Base-by-base conservation (phyloP, 2,113 vertebrate genomes). In the Chelonoidis abingdonii region DNA sequence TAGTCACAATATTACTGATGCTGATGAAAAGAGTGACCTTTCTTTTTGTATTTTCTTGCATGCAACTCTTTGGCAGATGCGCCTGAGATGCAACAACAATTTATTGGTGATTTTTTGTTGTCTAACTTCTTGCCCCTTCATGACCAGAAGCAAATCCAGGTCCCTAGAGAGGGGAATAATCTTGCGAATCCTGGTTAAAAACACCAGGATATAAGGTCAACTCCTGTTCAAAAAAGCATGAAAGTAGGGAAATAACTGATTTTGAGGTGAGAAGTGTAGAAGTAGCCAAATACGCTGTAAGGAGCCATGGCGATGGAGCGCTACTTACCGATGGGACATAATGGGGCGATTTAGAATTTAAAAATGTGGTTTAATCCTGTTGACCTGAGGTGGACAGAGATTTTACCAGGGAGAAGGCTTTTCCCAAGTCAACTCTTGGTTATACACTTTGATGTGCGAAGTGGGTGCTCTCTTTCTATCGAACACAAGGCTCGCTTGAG, bases 1-100 rank as follows among this genome's bases (percentile, higher is more conserved):
- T 25, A 35, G 24, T 25, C 53, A 24, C 22, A 80, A 3, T 10
- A 27, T 1, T 6, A 14, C 12, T 41, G 31, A 8, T 5, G 21
- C 1, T 59, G 76, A 5, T 8, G 54, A 78, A 19, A 86, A 41
- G 35, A 24, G 27, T 2, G 4, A 0, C 44, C 31, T n/a, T 11
- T 31, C 24, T 89, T 84, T 0, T 4, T 56, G 12, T 0, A 0
- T 10, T 41, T 49, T 6, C 12, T 17, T 49, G 12, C 9, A 7
- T 5, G 1, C 38, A 83, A 2, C 38, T 38, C 8, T 22, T 4
- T 22, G 29, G 35, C 2, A 52, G 5, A 16, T 56, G 56, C 38
- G 16, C 49, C 53, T 83, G 54, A 24, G 29, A 27, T 17, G 80
- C 38, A 22, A 0, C 1, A 1, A n/a, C 17, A 44, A 44, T 44